Base-by-base conservation (phyloP, 1,140 invertebrate genomes). In the Diorhabda carinulata region DNA sequence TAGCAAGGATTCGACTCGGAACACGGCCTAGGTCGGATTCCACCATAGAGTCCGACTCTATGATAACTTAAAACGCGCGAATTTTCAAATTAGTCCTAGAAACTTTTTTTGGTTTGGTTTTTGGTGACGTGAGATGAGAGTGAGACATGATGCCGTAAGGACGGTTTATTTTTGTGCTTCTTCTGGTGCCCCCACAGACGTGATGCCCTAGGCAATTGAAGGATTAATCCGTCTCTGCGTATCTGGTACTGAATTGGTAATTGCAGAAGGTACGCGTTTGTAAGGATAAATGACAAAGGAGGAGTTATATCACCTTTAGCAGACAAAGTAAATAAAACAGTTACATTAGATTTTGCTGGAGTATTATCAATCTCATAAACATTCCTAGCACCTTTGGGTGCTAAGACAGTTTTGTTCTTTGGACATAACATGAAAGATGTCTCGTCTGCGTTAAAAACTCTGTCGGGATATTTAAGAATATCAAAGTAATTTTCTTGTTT, bases 361-460 rank as follows among this genome's bases (percentile, higher is more conserved):
- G 68, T 75, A 45, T 70, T 57, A 25, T 75, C 76, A 42, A 81
- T 64, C 63, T 75, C 72, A 66, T 82, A 81, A n/a, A 78, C 75
- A 43, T 80, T 74, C 75, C 74, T 78, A n/a, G 72, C 69, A 8
- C 77, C 78, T 77, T 77, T 80, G 65, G 65, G 57, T 6, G 66
- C 73, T n/a, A 81, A 67, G 41, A 81, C 76, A 45, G 73, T 69
- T 8, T 73, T 76, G 56, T 60, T 77, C 73, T 78, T 77, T 60
- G 79, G 78, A 52, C 73, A 76, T n/a, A 81, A 52, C n/a, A 75
- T 62, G 68, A 82, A 78, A 66, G 73, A 75, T 52, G 78, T 80
- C 71, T 83, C 81, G 66, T 82, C 78, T 4, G 76, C 73, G 69
- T 83, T 82, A 56, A 78, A 77, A 9, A 82, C 76, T 40, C 76